phyloP scores from a whole-genome alignment of 2,888 invertebrate genomes.

The Drosophila longiperda region DNA sequence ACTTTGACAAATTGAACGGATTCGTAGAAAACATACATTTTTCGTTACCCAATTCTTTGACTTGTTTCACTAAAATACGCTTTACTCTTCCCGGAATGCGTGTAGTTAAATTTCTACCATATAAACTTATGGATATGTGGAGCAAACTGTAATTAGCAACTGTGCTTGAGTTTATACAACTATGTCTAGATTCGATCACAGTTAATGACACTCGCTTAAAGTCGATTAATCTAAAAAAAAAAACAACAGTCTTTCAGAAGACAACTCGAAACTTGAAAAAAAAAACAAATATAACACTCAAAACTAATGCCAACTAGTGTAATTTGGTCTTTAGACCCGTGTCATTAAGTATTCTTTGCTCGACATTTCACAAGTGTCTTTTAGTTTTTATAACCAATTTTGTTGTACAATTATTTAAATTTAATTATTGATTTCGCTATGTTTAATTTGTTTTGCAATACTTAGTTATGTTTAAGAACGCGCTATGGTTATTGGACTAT shows the following conservation, averaged over 20 bases:
- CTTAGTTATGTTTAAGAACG: slow-evolving; percentile 53
- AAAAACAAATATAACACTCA: not conserved
- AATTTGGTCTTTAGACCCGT: not conserved
- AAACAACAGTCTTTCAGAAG: not conserved
- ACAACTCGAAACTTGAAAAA: not conserved
- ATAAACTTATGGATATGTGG: slow-evolving; percentile 10
- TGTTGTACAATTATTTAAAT: slow-evolving; percentile 56
- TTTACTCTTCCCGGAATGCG: slow-evolving; percentile 48
- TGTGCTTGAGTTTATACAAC: slow-evolving; percentile 9
- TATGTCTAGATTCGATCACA: slow-evolving; percentile 4
- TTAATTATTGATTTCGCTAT: slow-evolving; percentile 67
- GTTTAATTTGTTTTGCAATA: slow-evolving; percentile 56
- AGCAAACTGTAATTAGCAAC: slow-evolving; percentile 18
- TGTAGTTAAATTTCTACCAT: slow-evolving; percentile 46
- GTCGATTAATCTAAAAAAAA: not conserved
- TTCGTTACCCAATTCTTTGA: slow-evolving; percentile 36
- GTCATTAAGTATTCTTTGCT: slow-evolving; percentile 17
- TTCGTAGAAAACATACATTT: slow-evolving; percentile 29
- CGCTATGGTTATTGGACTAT: slow-evolving; percentile 73
- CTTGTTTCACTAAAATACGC: slow-evolving; percentile 45
- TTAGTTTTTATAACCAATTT: slow-evolving; percentile 58
- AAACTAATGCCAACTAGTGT: not conserved
- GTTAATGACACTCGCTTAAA: slow-evolving; percentile 12
- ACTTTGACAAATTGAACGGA: slow-evolving; percentile 54
- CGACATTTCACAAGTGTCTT: slow-evolving; percentile 5